Evolutionary conservation across 1,140 invertebrate species (phyloP).

Genomic region (Glossosoma conforme): DNA sequence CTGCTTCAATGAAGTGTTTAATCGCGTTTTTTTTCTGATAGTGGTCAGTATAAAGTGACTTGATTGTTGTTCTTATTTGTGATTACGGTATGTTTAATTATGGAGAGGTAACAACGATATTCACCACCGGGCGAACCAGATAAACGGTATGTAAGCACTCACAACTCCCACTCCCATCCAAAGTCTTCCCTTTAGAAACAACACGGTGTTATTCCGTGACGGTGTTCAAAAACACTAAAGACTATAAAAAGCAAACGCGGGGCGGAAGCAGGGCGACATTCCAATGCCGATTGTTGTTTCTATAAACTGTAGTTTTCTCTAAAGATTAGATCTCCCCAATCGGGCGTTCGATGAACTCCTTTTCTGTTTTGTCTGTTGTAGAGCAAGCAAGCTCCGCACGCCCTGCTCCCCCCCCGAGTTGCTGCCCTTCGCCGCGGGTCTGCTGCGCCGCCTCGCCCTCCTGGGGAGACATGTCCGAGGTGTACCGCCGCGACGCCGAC

Average conservation of each 20-base stretch:
- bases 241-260: too few relatives aligned
- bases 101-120: too few relatives aligned
- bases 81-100: too few relatives aligned
- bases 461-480: constrained; percentile 43
- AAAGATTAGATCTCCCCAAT: neutral
- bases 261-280: constrained; percentile 32
- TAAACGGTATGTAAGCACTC: too few relatives aligned
- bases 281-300: constrained; percentile 28
- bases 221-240: too few relatives aligned
- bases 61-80: too few relatives aligned
- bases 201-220: constrained; percentile 16
- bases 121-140: too few relatives aligned
- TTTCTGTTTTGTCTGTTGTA: constrained; percentile 34
- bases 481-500: constrained; percentile 45
- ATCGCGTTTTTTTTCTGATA: too few relatives aligned
- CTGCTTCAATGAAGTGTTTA: too few relatives aligned
- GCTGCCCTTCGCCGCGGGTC: constrained; percentile 39
- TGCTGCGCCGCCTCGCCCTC: constrained; percentile 39
- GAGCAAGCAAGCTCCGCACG: constrained; percentile 37
- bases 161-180: too few relatives aligned
- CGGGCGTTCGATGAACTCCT: constrained; percentile 20
- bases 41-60: too few relatives aligned
- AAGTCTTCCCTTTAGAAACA: constrained; percentile 26
- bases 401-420: constrained; percentile 39
- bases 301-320: constrained; percentile 17